Evolutionary conservation across 2,797 vertebrate genomes (phyloP).

Genomic region (Gobio occitaniae): DNA sequence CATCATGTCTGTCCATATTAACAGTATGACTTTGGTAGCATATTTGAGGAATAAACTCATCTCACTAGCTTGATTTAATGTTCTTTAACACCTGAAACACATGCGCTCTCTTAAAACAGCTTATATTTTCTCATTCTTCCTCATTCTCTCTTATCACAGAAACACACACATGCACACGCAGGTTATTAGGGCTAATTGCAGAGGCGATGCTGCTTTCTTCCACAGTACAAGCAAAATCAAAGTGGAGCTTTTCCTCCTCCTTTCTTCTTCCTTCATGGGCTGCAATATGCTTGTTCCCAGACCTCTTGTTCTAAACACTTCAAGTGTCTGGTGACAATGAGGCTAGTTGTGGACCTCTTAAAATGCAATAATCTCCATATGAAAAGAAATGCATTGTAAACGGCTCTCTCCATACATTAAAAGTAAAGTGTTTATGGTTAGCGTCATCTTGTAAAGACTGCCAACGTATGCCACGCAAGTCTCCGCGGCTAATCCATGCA

Average conservation of each 20-base stretch:
- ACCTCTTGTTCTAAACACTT: constrained; percentile 42
- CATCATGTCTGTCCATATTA: background rate
- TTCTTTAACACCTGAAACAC: background rate
- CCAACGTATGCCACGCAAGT: background rate
- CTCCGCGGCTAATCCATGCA: constrained; percentile 33
- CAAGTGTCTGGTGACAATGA: constrained; percentile 59
- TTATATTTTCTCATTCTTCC: constrained; percentile 19
- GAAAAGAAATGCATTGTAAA: constrained; percentile 47
- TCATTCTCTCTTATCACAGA: constrained; percentile 51
- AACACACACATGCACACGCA: constrained; percentile 43
- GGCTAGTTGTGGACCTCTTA: constrained; percentile 54
- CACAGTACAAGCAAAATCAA: constrained; percentile 76
- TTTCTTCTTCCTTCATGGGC: constrained; percentile 41
- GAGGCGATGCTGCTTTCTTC: constrained; percentile 76
- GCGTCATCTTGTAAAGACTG: constrained; percentile 6
- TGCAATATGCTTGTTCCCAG: constrained; percentile 38
- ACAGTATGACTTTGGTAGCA: background rate
- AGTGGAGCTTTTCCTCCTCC: constrained; percentile 64
- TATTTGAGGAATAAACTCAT: background rate
- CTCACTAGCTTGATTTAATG: constrained; percentile 8
- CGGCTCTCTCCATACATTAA: constrained; percentile 18
- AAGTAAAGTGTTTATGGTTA: constrained; percentile 25
- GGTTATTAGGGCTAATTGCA: constrained; percentile 81
- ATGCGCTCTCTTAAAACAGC: constrained; percentile 15
- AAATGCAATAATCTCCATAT: constrained; percentile 64